Conservation (phyloP, 2,797 vertebrate genomes). For the Pseudopleuronectes americanus region DNA sequence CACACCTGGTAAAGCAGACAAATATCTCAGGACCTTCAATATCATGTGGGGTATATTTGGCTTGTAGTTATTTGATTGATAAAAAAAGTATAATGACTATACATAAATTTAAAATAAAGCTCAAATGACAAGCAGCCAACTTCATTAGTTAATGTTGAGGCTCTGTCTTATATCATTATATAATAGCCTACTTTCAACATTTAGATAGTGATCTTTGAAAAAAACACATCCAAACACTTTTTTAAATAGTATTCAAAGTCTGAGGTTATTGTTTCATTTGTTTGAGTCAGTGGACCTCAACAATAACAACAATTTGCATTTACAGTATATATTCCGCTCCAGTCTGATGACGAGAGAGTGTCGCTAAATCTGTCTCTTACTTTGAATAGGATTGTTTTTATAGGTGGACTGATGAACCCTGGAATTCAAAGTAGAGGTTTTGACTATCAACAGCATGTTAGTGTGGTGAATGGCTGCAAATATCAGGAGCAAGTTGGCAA, state of each 20-base stretch:
- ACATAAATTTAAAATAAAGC: too few species aligned
- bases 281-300: conserved; percentile 26
- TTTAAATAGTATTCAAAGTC: background rate
- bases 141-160: too few species aligned
- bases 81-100: too few species aligned
- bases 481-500: conserved; percentile 15
- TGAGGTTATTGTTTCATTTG: conserved; percentile 12
- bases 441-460: conserved; percentile 56
- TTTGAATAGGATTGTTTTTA: conserved; percentile 47
- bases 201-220: background rate
- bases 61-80: too few species aligned
- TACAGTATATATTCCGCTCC: conserved; percentile 41
- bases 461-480: conserved; percentile 16
- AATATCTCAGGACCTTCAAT: too few species aligned
- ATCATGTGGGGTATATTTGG: too few species aligned
- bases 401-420: conserved; percentile 15
- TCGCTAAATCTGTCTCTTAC: background rate
- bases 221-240: conserved; percentile 12
- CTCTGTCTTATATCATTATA: too few species aligned
- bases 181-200: too few species aligned
- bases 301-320: conserved; percentile 50
- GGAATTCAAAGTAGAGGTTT: conserved; percentile 47
- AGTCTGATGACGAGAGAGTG: conserved; percentile 6
- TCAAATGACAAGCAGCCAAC: too few species aligned
- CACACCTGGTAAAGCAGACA: too few species aligned